Evolutionary conservation across 2,113 vertebrate genomes (phyloP).

Genomic region (Tauraco erythrolophus): DNA sequence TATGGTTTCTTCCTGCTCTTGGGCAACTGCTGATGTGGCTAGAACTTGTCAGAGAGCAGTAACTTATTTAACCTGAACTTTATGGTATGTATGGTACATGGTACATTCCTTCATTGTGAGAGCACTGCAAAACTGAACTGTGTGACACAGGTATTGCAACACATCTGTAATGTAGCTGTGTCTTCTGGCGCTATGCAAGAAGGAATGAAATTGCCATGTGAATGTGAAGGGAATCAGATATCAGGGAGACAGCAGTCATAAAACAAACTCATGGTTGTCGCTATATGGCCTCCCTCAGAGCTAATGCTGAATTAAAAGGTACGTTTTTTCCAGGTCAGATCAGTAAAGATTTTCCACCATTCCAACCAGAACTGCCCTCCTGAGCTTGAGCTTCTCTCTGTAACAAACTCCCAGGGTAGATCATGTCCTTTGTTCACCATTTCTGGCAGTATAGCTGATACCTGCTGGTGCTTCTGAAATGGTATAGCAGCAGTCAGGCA

Average conservation of each 20-base stretch:
- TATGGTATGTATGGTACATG: no score
- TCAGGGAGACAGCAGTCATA: neutral
- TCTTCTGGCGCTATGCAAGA: neutral
- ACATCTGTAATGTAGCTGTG: neutral
- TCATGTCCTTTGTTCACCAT: neutral
- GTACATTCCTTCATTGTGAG: neutral
- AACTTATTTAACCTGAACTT: neutral
- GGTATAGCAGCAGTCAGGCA: neutral
- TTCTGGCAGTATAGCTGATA: neutral
- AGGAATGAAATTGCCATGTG: neutral
- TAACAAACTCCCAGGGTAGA: neutral
- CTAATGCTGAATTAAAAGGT: neutral
- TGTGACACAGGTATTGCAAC: neutral
- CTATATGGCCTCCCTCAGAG: neutral
- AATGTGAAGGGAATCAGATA: neutral
- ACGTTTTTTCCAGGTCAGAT: neutral
- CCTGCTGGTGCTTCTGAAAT: constrained; percentile 1
- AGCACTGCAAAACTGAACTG: neutral
- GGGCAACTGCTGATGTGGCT: neutral
- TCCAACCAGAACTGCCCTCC: neutral
- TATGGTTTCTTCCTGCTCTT: neutral
- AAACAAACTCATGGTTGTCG: neutral
- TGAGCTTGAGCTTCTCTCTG: neutral
- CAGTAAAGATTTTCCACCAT: neutral
- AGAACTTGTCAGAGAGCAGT: neutral